Evolutionary conservation across 2,113 vertebrate genomes (phyloP), one percentile per base, ranked within the genome.

Genomic region (Phylloscopus whistleri): DNA sequence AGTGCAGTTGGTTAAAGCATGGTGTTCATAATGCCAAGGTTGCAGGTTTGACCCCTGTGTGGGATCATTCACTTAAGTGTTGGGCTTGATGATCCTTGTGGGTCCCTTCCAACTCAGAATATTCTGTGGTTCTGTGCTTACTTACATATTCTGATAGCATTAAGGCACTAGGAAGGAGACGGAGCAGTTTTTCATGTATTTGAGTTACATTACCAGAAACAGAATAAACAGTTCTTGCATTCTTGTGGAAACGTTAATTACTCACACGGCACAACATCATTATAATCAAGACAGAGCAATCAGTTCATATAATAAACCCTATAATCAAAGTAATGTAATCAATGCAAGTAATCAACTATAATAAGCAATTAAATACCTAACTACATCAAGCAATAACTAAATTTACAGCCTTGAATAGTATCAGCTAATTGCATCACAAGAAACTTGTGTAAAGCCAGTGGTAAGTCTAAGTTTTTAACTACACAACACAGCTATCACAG

Each of bases 281-380:
- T 94, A 93, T 86, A 97, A 97, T 97, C 96, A 97, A 89, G 91
- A 76, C 46, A 84, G 58, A 92, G 94, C 58, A 95, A 94, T 96
- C 91, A 96, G 73, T 76, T 95, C 52, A 30, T 81, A 41, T 82
- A 94, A 91, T 84, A 89, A 97, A 89, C 74, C 37, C 67, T 89
- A 93, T 95, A 95, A 96, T 96, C 91, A 96, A 96, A 82, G 77
- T 93, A 92, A 90, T 79, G 66, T 91, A 95, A 93, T 95, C 95
- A 94, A 80, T 87, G 55, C 63, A 91, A 96, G 88, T 93, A 96
- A 96, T 96, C 93, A 96, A 53, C 89, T 87, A 17, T 94, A 96
- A 96, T 89, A 94, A 93, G 93, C 74, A 87, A 96, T 94, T 96
- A 94, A 96, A 67, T 72, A 86, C 78, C 76, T 89, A 93, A 92